These are phyloP conservation scores for Amphilophus citrinellus DNA, from an alignment of 2,113 vertebrate genomes.

Conservation along the genomic window DNA sequence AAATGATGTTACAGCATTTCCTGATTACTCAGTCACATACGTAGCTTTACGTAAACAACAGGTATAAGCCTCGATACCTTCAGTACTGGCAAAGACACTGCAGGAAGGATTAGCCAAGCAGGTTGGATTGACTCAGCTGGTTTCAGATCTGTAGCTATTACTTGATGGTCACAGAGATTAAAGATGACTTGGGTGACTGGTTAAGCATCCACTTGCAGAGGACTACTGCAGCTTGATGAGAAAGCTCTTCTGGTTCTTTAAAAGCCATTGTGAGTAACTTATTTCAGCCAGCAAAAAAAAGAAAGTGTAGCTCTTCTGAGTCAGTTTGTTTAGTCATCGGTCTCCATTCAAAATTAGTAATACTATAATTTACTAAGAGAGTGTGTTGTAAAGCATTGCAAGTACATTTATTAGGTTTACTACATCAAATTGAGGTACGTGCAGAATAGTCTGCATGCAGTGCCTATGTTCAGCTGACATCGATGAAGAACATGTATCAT, in stretches of 20 bases:
- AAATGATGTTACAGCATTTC: conserved; percentile 13
- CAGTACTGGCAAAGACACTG: conserved; percentile 24
- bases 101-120: conserved; percentile 44
- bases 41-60: conserved; percentile 3
- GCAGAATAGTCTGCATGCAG: background rate
- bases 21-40: conserved; percentile 1
- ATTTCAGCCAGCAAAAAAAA: background rate
- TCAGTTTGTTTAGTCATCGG: background rate
- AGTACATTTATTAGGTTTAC: background rate
- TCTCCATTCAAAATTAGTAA: background rate
- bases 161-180: conserved; percentile 33
- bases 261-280: background rate
- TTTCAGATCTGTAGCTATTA: conserved; percentile 45
- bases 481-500: background rate
- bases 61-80: conserved; percentile 12
- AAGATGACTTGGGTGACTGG: conserved; percentile 21
- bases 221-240: background rate
- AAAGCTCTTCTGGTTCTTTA: background rate
- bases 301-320: background rate
- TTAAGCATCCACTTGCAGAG: background rate
- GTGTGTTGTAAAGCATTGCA: background rate
- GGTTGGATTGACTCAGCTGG: conserved; percentile 42
- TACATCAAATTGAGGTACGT: background rate
- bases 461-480: background rate
- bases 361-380: background rate